Evolutionary conservation across 1,140 invertebrate species (phyloP), one percentile per base, ranked within the genome.

Genomic region (Galleria mellonella): DNA sequence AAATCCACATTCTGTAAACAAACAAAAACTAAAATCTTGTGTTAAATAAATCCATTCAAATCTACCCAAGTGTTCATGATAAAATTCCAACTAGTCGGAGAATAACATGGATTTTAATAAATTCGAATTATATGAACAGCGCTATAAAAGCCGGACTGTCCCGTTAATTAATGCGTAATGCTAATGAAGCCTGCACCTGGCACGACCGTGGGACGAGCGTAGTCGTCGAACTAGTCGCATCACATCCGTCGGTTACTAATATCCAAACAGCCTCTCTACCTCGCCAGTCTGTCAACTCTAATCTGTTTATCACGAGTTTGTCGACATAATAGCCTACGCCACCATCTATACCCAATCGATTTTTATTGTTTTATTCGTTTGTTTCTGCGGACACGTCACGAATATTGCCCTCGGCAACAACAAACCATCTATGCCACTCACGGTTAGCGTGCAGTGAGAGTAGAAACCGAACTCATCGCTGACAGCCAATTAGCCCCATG

Each of bases 401-500:
- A 53, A 48, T 39, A 38, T 42, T 33, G 35, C 38, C 32, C 40
- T n/a, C 15, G 15, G 30, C 46, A 48, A 51, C 54, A 54, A 42
- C 51, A 37, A 46, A 45, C 44, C 51, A 48, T 49, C 47, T 37
- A 35, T 44, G 47, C 32, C 62, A 58, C 53, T 57, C 62, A 50
- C 42, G 48, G 47, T 43, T 35, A 48, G 47, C 51, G 47, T 47
- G 48, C 46, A 51, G 54, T 63, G 35, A 37, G 43, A 51, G 40
- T 32, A 35, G 50, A 52, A 61, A 70, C 69, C 67, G 74, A 59
- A 64, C 74, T 78, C 72, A 68, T 78, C 66, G 71, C 60, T 83
- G 81, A 84, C 77, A 84, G 63, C 74, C 81, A 83, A 84, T 84
- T 84, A 84, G 64, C 65, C 67, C 51, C 44, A 28, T 66, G 58